Evolutionary conservation across 1,140 invertebrate genomes (phyloP), one percentile per base, ranked within the genome.

Genomic region (Riptortus pedestris): DNA sequence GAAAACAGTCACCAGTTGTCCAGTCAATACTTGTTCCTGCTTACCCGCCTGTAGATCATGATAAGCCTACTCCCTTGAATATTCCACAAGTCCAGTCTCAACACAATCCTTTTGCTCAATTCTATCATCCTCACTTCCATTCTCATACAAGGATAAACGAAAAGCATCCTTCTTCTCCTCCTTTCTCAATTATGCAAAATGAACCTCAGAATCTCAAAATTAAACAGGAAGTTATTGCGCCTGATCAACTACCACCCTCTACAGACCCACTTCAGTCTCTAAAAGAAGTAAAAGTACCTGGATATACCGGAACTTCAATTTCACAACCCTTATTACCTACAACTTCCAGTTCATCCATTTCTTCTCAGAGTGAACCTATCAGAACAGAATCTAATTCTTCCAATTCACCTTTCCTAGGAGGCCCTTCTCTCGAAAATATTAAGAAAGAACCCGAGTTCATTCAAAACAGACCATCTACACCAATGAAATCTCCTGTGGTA

Each of bases 261-360:
- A 73, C 80, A 9, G 86, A 88, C 78, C 87, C 86, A 4, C 69
- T 88, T 43, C 86, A 88, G 69, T 87, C 85, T 68, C 73, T 89
- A 2, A 87, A 87, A 70, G 86, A 88, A 72, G 86, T 90, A 0
- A 88, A 88, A 78, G 85, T 89, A 2, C 86, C 86, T 38, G 87
- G 87, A 14, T 90, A 86, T 55, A 68, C 71, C 38, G 68, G 68
- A 12, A 67, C 69, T 22, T 70, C 70, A n/a, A 69, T 71, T 22
- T 70, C 71, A 20, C 73, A 74, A 52, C 71, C 72, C 20, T 66
- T 72, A 47, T 67, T 70, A 47, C 70, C 70, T 2, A 70, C 69
- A 0, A 69, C 69, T 18, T 66, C 70, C 9, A 69, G 59, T 27
- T 64, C 63, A 31, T 60, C 63, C 22, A 68, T 70, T 9, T 47